Percentiles rank a stretch among this genome's conserved stretches.
phyloP scores from a whole-genome alignment of 2,888 invertebrate genomes.

The Hypolimnas misippus region DNA sequence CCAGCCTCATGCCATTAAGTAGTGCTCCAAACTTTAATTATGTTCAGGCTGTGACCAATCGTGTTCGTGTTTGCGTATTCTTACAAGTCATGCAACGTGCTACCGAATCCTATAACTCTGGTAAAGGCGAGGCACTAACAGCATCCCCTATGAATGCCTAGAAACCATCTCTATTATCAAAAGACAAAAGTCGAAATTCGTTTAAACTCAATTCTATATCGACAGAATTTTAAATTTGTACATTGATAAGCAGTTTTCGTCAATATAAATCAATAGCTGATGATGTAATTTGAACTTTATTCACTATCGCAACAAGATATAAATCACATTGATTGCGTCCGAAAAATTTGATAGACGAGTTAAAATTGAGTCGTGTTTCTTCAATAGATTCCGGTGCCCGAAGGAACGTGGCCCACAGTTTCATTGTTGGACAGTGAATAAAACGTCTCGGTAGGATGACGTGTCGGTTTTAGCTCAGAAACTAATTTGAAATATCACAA shows the following conservation, averaged over 20 bases:
- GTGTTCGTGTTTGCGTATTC: conserved; percentile 81
- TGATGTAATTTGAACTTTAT: conserved; percentile 72
- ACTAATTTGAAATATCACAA: conserved; percentile 83
- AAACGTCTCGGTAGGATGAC: conserved; percentile 80
- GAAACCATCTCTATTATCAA: conserved; percentile 57
- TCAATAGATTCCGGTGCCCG: conserved; percentile 67
- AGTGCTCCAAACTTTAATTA: conserved; percentile 84
- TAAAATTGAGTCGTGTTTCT: conserved; percentile 66
- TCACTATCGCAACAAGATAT: conserved; percentile 56
- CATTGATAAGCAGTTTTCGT: conserved; percentile 59
- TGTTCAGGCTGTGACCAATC: conserved; percentile 83
- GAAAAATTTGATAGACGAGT: conserved; percentile 55
- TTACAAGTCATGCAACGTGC: conserved; percentile 82
- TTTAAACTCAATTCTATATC: conserved; percentile 49
- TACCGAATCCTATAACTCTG: conserved; percentile 74
- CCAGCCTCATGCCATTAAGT: conserved; percentile 80
- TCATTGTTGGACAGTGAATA: conserved; percentile 76
- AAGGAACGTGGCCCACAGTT: conserved; percentile 75
- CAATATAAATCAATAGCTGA: conserved; percentile 54
- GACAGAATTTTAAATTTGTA: conserved; percentile 57
- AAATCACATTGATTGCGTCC: conserved; percentile 52
- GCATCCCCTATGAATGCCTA: conserved; percentile 38
- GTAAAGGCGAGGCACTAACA: conserved; percentile 46
- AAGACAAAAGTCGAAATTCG: conserved; percentile 59
- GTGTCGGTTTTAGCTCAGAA: conserved; percentile 75